Conservation (phyloP, 2,888 invertebrate species). For the Ernsta delagoae region DNA sequence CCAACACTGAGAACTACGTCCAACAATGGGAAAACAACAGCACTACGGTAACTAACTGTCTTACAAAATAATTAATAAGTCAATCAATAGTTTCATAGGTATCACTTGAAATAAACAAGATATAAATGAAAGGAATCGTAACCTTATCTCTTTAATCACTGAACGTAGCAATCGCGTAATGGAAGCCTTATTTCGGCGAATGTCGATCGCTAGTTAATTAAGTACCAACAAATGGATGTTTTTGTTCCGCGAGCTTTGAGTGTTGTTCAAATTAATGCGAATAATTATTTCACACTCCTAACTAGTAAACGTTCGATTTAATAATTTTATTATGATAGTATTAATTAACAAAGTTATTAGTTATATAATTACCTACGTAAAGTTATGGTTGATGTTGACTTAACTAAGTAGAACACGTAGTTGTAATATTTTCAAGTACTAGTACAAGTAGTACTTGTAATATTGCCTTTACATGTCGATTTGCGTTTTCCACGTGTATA, state of each 20-base stretch:
- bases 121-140: conserved; percentile 2
- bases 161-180: conserved; percentile 29
- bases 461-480: no score
- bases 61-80: no score
- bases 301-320: background rate
- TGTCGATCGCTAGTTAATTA: conserved; percentile 31
- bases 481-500: no score
- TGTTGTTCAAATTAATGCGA: conserved; percentile 9
- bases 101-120: background rate
- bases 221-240: conserved; percentile 17
- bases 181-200: conserved; percentile 12
- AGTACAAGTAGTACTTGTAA: no score
- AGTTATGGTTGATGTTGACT: background rate
- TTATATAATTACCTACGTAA: background rate
- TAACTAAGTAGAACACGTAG: no score
- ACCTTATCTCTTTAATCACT: background rate
- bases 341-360: background rate
- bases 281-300: background rate
- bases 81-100: no score
- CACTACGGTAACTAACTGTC: no score
- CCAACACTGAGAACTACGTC: no score
- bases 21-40: no score
- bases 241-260: conserved; percentile 11
- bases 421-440: no score
- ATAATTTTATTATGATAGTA: background rate